These are phyloP conservation scores for Carcinoscorpius rotundicauda DNA, from an alignment of 1,140 invertebrate species.

Conservation along the genomic window DNA sequence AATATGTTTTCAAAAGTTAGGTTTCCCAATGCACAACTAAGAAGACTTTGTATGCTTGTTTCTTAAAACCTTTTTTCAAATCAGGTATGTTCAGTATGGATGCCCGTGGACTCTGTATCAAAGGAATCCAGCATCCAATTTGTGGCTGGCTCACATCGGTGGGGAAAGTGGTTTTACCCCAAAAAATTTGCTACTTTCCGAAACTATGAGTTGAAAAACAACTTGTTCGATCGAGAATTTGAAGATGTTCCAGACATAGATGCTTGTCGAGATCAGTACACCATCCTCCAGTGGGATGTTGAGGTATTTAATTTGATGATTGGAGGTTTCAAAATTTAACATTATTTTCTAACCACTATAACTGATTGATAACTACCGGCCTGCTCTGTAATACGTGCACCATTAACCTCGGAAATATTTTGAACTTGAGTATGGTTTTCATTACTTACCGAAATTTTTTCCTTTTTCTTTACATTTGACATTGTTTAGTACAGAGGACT, in stretches of 20 bases:
- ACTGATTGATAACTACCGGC: too few species aligned
- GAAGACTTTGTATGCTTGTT: too few species aligned
- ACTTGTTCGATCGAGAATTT: conserved; percentile 6
- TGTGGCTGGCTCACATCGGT: conserved; percentile 27
- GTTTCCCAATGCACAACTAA: too few species aligned
- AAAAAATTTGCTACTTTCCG: conserved; percentile 25
- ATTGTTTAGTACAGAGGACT: too few species aligned
- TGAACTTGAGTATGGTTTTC: too few species aligned
- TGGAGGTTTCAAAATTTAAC: too few species aligned
- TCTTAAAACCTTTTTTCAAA: neutral
- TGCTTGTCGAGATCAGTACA: conserved; percentile 15
- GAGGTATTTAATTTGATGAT: conserved; percentile 16
- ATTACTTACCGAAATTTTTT: too few species aligned
- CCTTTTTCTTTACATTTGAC: too few species aligned
- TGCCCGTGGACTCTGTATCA: conserved; percentile 27
- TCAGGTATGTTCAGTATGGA: conserved; percentile 28
- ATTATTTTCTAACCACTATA: too few species aligned
- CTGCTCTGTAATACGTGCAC: too few species aligned
- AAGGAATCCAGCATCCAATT: conserved; percentile 24
- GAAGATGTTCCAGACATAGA: conserved; percentile 23
- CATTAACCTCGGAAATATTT: too few species aligned
- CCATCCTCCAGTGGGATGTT: conserved; percentile 23
- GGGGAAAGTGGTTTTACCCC: conserved; percentile 25
- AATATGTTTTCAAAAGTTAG: too few species aligned
- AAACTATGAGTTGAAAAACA: conserved; percentile 18